Percentiles rank a stretch among this genome's conserved stretches.
Conservation (phyloP, 2,888 invertebrate genomes). For the Prosapia bicincta region DNA sequence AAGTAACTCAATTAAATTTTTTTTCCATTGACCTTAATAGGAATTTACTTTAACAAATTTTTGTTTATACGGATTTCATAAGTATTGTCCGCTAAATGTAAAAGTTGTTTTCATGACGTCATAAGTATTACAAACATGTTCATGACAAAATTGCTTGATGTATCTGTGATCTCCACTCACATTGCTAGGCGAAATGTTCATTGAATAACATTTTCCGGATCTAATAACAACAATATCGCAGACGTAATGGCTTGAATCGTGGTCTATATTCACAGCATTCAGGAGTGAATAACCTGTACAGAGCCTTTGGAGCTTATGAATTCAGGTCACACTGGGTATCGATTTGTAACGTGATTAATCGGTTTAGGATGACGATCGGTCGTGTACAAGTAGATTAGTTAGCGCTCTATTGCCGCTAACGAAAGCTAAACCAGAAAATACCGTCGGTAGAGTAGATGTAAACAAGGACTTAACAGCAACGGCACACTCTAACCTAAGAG, state of each 20-base stretch:
- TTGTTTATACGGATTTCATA: too few species aligned
- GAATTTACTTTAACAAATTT: too few species aligned
- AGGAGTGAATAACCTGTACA: neutral
- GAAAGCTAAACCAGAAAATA: too few species aligned
- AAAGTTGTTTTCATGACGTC: too few species aligned
- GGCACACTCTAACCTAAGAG: neutral
- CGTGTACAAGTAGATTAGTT: neutral
- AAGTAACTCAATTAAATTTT: too few species aligned
- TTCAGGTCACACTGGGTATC: neutral
- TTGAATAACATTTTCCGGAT: neutral
- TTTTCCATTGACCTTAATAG: too few species aligned
- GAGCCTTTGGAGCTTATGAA: neutral
- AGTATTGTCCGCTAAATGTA: too few species aligned
- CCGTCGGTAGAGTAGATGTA: too few species aligned
- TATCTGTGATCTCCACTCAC: neutral
- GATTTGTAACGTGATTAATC: conserved; percentile 15
- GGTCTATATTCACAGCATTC: neutral
- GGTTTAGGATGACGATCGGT: conserved; percentile 21
- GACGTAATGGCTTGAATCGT: neutral
- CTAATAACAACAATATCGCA: too few species aligned
- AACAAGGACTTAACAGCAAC: neutral
- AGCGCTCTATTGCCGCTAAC: conserved; percentile 20
- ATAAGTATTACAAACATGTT: too few species aligned
- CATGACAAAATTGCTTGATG: neutral
- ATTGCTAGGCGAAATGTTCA: too few species aligned